Percentiles rank a stretch among this genome's conserved stretches.
phyloP scores from a whole-genome alignment of 2,888 invertebrate genomes.

The Exocentrus adspersus region DNA sequence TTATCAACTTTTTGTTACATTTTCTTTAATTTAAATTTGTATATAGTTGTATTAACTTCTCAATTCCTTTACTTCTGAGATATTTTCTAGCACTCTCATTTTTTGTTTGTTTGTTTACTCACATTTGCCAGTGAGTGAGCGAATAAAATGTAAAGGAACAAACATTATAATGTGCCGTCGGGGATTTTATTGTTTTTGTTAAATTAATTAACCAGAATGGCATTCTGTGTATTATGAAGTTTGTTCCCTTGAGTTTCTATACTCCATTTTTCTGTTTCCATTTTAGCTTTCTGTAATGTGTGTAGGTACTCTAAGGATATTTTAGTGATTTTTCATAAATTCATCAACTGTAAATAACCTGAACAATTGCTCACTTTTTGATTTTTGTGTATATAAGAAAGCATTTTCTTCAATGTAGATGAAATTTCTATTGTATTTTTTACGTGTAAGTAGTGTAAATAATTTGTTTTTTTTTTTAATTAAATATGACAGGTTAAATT shows the following conservation, averaged over 20 bases:
- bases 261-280: slow-evolving; percentile 21
- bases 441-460: slow-evolving; percentile 48
- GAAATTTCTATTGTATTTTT: slow-evolving; percentile 31
- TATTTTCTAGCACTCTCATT: slow-evolving; percentile 39
- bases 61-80: slow-evolving; percentile 20
- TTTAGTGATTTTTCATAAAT: slow-evolving; percentile 34
- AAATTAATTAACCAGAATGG: slow-evolving; percentile 7
- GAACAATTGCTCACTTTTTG: slow-evolving; percentile 56
- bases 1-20: slow-evolving; percentile 51
- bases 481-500: slow-evolving; percentile 41
- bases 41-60: slow-evolving; percentile 44
- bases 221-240: slow-evolving; percentile 16
- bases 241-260: slow-evolving; percentile 10
- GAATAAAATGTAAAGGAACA: slow-evolving; percentile 11
- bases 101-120: slow-evolving; percentile 1
- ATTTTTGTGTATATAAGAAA: slow-evolving; percentile 26
- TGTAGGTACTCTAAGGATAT: slow-evolving; percentile 40
- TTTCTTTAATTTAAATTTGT: slow-evolving; percentile 54
- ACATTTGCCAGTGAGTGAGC: not conserved
- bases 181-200: slow-evolving; percentile 35
- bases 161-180: slow-evolving; percentile 18
- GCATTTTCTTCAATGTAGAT: slow-evolving; percentile 37
- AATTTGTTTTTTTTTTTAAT: slow-evolving; percentile 31
- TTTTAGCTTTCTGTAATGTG: slow-evolving; percentile 44
- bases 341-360: slow-evolving; percentile 53